phyloP scores from a whole-genome alignment of 2,888 invertebrate genomes.

The Clitarchus hookeri region DNA sequence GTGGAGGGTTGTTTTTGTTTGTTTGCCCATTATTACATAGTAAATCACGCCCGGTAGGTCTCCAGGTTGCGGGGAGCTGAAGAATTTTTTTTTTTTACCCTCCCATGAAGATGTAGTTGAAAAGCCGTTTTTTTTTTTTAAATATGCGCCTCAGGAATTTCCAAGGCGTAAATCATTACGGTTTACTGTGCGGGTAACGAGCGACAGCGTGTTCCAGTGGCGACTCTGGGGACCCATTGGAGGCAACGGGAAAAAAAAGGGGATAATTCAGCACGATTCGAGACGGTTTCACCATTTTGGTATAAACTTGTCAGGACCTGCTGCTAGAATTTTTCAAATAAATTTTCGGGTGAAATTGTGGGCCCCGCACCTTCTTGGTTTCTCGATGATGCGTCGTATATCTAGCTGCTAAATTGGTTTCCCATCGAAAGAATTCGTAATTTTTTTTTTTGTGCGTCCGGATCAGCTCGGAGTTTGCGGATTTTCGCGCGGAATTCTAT shows the following conservation, averaged over 20 bases:
- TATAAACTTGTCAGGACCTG: neutral
- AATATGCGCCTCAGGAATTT: neutral
- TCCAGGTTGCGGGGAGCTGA: neutral
- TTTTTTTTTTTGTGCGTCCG: too few species aligned
- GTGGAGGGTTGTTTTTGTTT: neutral
- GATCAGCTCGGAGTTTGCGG: too few species aligned
- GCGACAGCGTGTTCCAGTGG: neutral
- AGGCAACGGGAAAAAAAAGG: neutral
- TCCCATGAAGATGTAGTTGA: neutral
- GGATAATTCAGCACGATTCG: neutral
- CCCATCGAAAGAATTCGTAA: too few species aligned
- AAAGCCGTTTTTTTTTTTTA: neutral
- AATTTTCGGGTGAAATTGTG: neutral
- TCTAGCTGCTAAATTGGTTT: too few species aligned
- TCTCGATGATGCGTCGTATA: too few species aligned
- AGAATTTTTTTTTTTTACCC: neutral
- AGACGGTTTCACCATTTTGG: neutral
- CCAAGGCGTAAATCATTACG: neutral
- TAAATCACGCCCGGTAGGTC: neutral
- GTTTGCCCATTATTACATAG: constrained; percentile 14
- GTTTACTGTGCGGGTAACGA: neutral
- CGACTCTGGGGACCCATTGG: too few species aligned
- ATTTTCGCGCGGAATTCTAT: too few species aligned
- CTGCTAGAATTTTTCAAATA: neutral
- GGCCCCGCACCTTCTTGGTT: too few species aligned